phyloP scores from a whole-genome alignment of 92 coral and sea anemone species.

The Chrysogorgia sp. region DNA sequence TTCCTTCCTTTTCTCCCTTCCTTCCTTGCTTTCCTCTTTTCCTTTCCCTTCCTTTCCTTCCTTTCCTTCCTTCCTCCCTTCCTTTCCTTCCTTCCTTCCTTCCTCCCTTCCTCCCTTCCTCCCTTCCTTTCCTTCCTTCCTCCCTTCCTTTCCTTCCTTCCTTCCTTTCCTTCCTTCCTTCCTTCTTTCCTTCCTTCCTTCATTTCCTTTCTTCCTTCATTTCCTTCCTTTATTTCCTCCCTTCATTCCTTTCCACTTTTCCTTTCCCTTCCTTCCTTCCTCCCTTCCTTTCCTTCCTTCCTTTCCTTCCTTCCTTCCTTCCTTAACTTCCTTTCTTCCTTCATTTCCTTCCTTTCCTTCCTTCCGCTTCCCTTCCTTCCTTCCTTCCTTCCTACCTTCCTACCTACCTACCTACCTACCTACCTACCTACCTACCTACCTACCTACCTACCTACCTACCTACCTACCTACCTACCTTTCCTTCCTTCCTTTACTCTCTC shows the following conservation, averaged over 20 bases:
- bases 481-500: too few species aligned
- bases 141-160: conserved; percentile 12
- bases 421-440: too few species aligned
- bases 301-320: too few species aligned
- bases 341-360: too few species aligned
- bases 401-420: too few species aligned
- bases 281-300: conserved; percentile 50
- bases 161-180: conserved; percentile 19
- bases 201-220: neutral
- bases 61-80: neutral
- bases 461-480: too few species aligned
- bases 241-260: neutral
- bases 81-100: neutral
- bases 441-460: too few species aligned
- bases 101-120: neutral
- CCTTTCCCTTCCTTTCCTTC: neutral
- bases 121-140: conserved; percentile 32
- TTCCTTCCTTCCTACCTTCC: too few species aligned
- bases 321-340: too few species aligned
- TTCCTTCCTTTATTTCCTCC: conserved; percentile 1
- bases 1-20: neutral
- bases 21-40: neutral
- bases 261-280: conserved; percentile 10
- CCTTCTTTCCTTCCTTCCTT: conserved; percentile 5
- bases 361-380: too few species aligned